Evolutionary conservation across 2,113 vertebrate genomes (phyloP).

Genomic region (Cephalopterus ornatus): DNA sequence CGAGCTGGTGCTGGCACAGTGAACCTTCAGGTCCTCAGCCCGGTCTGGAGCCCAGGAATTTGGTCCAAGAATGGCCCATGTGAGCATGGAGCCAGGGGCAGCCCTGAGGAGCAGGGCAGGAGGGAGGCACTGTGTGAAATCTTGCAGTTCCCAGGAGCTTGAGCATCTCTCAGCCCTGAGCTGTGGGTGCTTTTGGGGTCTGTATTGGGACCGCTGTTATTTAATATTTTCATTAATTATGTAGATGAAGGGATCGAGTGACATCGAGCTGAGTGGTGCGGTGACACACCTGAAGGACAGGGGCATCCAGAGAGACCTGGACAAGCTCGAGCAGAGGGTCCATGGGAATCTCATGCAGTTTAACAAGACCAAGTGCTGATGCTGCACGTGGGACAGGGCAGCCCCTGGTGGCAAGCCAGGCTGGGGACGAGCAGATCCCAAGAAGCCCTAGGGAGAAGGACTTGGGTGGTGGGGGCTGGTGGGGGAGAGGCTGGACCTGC

Average conservation of each 20-base stretch:
- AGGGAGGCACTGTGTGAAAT: background rate
- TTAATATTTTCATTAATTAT: background rate
- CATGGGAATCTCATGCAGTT: background rate
- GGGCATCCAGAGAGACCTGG: background rate
- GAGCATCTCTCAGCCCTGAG: fast-evolving
- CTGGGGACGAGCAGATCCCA: background rate
- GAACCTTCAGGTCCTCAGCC: background rate
- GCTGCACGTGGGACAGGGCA: background rate
- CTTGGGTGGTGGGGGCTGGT: background rate
- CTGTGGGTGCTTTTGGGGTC: background rate
- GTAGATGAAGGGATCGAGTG: background rate
- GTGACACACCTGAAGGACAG: background rate
- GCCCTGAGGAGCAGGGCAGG: background rate
- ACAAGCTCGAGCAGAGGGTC: background rate
- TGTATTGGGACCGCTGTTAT: background rate
- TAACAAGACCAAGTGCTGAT: background rate
- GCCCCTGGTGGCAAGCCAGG: fast-evolving
- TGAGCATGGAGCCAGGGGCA: fast-evolving
- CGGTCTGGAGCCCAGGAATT: background rate
- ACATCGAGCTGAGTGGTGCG: background rate
- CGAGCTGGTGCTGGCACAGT: background rate
- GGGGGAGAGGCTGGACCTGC: background rate
- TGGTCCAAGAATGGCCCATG: fast-evolving
- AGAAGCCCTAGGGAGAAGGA: background rate
- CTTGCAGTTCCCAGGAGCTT: background rate